Conservation (phyloP, 2,888 invertebrate species). For the Agelastica alni region DNA sequence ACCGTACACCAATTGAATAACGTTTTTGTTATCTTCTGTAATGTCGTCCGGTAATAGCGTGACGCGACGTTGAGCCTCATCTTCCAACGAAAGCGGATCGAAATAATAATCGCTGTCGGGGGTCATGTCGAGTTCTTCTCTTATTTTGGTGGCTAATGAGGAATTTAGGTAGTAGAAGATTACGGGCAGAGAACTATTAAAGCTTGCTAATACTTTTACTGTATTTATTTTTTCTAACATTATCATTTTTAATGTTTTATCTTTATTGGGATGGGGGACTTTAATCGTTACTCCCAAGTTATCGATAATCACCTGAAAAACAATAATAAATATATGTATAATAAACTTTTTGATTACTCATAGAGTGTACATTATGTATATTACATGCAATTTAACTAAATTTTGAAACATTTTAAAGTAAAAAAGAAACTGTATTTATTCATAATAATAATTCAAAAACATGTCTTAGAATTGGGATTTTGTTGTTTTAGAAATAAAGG, state of each 20-base stretch:
- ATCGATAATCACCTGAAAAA: conserved; percentile 47
- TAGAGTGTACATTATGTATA: no score
- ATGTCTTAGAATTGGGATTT: no score
- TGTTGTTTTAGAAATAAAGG: no score
- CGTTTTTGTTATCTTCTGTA: conserved; percentile 66
- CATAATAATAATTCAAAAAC: no score
- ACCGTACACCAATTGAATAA: conserved; percentile 67
- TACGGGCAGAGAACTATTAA: conserved; percentile 75
- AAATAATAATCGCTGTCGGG: conserved; percentile 60
- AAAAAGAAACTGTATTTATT: no score
- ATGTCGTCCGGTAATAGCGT: conserved; percentile 75
- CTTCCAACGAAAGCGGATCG: conserved; percentile 63
- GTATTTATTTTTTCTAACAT: conserved; percentile 72
- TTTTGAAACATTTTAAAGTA: no score
- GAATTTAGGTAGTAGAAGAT: conserved; percentile 79
- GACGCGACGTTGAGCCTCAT: conserved; percentile 69
- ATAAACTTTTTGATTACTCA: no score
- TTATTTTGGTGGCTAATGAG: conserved; percentile 69
- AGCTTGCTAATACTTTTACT: conserved; percentile 76
- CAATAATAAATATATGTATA: no score
- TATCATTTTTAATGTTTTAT: conserved; percentile 63
- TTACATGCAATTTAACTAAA: no score
- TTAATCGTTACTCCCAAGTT: conserved; percentile 56
- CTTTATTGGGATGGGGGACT: conserved; percentile 64
- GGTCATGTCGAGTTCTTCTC: conserved; percentile 72